Evolutionary conservation across 1,140 invertebrate genomes (phyloP).

Genomic region (Cherax quadricarinatus): DNA sequence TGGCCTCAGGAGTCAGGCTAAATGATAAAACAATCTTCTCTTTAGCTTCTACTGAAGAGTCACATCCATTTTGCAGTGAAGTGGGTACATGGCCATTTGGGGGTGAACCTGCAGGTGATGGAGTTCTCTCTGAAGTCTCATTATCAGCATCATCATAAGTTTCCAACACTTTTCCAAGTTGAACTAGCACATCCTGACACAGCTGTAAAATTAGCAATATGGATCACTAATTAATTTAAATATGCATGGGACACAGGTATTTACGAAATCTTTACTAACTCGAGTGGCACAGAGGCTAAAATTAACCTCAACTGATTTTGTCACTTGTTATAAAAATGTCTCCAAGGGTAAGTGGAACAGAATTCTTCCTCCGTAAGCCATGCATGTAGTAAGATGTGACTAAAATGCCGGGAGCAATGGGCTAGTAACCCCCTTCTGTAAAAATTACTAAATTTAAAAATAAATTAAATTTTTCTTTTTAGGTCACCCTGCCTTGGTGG

Average conservation of each 20-base stretch:
- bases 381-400: too few relatives aligned
- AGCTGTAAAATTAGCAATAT: slow-evolving; percentile 28
- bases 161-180: slow-evolving; percentile 54
- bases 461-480: too few relatives aligned
- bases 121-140: slow-evolving; percentile 36
- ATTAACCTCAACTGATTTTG: too few relatives aligned
- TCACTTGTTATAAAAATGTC: too few relatives aligned
- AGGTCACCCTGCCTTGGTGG: too few relatives aligned
- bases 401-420: too few relatives aligned
- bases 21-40: slow-evolving; percentile 15
- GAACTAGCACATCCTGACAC: slow-evolving; percentile 63
- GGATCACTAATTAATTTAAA: background rate
- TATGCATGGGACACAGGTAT: background rate
- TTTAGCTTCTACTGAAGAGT: slow-evolving; percentile 25
- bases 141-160: slow-evolving; percentile 59
- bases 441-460: too few relatives aligned
- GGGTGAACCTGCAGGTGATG: slow-evolving; percentile 19
- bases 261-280: too few relatives aligned
- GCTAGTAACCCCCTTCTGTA: too few relatives aligned
- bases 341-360: too few relatives aligned
- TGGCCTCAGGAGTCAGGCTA: slow-evolving; percentile 56
- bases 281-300: too few relatives aligned
- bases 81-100: slow-evolving; percentile 21
- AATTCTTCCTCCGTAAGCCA: too few relatives aligned
- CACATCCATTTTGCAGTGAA: slow-evolving; percentile 30